A percentile compares a stretch with the other conserved stretches of the same genome.
Conservation (phyloP, 2,888 invertebrate species). For the Dilophus febrilis region DNA sequence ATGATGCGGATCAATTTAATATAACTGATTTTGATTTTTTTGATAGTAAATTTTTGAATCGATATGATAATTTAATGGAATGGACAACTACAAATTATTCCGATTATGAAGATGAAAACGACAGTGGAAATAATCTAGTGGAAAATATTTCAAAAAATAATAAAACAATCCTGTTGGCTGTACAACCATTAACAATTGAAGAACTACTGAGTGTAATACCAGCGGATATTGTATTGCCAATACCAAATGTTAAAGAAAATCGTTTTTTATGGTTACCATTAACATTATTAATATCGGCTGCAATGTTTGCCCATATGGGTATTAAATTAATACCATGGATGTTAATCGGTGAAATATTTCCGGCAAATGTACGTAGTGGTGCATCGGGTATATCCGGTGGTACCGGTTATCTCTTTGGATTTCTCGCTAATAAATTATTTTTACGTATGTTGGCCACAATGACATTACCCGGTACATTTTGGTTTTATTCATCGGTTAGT, state of each 20-base stretch:
- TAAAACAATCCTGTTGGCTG: too few species aligned
- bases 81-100: background rate
- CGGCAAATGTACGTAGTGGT: slow-evolving; percentile 46
- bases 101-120: background rate
- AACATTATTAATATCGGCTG: slow-evolving; percentile 43
- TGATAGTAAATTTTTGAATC: too few species aligned
- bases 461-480: slow-evolving; percentile 54
- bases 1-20: background rate
- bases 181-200: too few species aligned
- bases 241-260: slow-evolving; percentile 31
- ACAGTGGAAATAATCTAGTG: background rate
- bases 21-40: too few species aligned
- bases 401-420: slow-evolving; percentile 57
- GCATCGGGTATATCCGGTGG: slow-evolving; percentile 59
- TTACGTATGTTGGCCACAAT: slow-evolving; percentile 43
- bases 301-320: slow-evolving; percentile 50
- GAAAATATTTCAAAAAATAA: background rate
- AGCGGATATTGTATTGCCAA: slow-evolving; percentile 17
- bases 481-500: slow-evolving; percentile 46
- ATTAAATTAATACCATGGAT: slow-evolving; percentile 65
- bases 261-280: slow-evolving; percentile 50
- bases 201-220: slow-evolving; percentile 4
- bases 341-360: slow-evolving; percentile 60
- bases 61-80: too few species aligned
- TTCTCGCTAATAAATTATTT: slow-evolving; percentile 57